phyloP scores from a whole-genome alignment of 2,888 invertebrate species.

The Cosmorhoe ocellata region DNA sequence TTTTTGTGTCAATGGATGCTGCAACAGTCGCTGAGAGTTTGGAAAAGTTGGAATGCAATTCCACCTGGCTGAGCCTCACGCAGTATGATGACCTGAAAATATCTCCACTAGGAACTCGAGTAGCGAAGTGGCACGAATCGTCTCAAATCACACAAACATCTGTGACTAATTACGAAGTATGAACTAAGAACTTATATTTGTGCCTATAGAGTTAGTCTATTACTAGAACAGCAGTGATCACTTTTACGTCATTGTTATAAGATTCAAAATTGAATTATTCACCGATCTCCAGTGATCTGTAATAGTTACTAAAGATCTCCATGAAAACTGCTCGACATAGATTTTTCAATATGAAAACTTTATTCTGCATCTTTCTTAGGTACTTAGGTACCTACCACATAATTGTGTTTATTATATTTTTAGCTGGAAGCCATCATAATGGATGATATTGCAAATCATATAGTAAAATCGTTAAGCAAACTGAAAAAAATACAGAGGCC shows the following conservation, averaged over 20 bases:
- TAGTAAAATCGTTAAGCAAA: constrained; percentile 53
- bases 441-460: constrained; percentile 68
- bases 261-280: no score
- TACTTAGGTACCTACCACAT: no score
- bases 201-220: no score
- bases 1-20: constrained; percentile 64
- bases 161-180: constrained; percentile 39
- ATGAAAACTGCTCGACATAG: no score
- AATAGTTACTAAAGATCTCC: no score
- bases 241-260: no score
- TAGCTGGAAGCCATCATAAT: constrained; percentile 66
- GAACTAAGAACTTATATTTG: no score
- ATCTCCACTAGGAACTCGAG: constrained; percentile 57
- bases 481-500: constrained; percentile 41
- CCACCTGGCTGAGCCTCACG: constrained; percentile 70
- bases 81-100: constrained; percentile 58
- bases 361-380: no score
- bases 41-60: constrained; percentile 53
- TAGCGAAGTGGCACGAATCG: constrained; percentile 57
- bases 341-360: no score
- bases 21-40: constrained; percentile 57
- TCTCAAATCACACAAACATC: constrained; percentile 38
- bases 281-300: no score
- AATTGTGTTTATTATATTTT: background rate
- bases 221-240: no score